Evolutionary conservation across 2,113 vertebrate genomes (phyloP), one percentile per base, ranked within the genome.

Genomic region (Oreochromis aureus): DNA sequence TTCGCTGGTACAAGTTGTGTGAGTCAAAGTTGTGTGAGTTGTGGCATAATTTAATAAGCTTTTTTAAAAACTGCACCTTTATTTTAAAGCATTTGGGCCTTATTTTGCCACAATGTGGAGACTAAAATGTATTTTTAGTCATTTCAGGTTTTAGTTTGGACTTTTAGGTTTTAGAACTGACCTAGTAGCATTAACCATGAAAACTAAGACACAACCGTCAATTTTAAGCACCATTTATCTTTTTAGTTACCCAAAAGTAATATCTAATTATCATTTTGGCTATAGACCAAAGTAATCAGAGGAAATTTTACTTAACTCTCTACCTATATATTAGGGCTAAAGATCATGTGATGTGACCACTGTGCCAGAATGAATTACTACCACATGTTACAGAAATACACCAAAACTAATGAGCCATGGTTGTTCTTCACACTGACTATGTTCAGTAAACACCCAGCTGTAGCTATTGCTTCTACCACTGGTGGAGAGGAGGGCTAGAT

Each of bases 401-500:
- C 71, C 27, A 51, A 78, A 78, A 12, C 16, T 51, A 51, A 32
- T 78, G 46, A 78, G 27, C 27, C 71, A 3, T 51, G 10, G 16
- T 51, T 78, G 24, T 51, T n/a, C 71, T 12, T 78, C 34, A 44
- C 41, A 80, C 32, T 51, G 32, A 94, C 84, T 39, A 90, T 82
- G 10, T 78, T 82, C 53, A 78, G 34, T 46, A 86, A 90, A 94
- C 66, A 89, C 61, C n/a, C 46, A 80, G 71, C 55, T 69, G 24
- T 41, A 89, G 82, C 46, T 59, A 54, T 22, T 44, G 63, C 82
- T 66, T 86, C 79, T 46, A 69, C 27, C 89, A 81, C 76, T 89
- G 84, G 81, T 93, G 87, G 87, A 90, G 79, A 89, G 82, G 83
- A 92, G 84, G 85, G 63, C 55, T 78, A 61, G 48, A 90, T 91